Base-by-base conservation (phyloP, 2,113 vertebrate species). In the Chamaetylas fuelleborni region DNA sequence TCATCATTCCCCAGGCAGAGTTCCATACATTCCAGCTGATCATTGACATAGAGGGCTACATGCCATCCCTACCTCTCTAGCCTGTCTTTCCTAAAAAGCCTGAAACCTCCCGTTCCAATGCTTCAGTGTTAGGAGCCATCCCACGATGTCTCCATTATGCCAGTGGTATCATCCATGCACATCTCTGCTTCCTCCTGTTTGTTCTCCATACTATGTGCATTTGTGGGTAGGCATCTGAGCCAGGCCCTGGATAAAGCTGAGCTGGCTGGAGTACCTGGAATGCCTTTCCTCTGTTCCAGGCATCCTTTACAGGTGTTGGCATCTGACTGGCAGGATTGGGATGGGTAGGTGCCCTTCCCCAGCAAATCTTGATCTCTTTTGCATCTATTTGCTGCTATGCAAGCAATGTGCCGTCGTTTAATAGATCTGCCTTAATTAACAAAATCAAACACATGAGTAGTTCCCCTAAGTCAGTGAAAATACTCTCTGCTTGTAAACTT, bases 131-230 rank as follows among this genome's bases (percentile, higher is more conserved):
- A 40, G 69, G 7, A 53, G 38, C 6, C n/a, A 40, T 66, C 19
- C 17, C 38, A n/a, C 13, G 13, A 18, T 19, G 17, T 38, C 4
- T 66, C 19, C 0, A 0, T 40, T 14, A 47, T 69, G 20, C 40
- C 47, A 40, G 0, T 31, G 11, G 14, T 26, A 18, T 18, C 11
- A 53, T 29, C 53, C 38, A 31, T 0, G 0, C 19, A 19, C 2
- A 1, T 61, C 17, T 76, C 29, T 40, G 25, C 9, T 34, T 47
- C 47, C 11, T 54, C 54, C 34, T 54, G 29, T 12, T 67, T 40
- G 14, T 23, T 65, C 33, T 34, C 26, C 31, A 7, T 33, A 5
- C 26, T 16, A 6, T 4, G 3, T 54, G 11, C 14, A 12, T 40
- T 74, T 89, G 14, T 67, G 54, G 12, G 25, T 11, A 19, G 47